These are phyloP conservation scores for Mus spicilegus DNA, from an alignment of 2,113 vertebrate genomes.

Conservation along the genomic window DNA sequence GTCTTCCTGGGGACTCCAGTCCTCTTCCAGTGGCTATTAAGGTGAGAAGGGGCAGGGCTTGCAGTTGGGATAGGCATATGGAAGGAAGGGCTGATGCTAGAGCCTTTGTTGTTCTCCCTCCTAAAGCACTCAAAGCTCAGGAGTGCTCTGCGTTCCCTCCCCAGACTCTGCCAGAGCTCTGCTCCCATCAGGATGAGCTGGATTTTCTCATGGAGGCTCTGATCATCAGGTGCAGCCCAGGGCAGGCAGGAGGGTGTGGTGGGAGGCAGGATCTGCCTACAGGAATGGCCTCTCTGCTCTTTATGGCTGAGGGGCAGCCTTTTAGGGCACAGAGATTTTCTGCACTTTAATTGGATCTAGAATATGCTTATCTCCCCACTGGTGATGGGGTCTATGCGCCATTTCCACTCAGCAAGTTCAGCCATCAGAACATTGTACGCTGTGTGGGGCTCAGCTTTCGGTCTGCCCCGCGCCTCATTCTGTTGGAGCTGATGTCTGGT, in stretches of 20 bases:
- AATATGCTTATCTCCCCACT: conserved; percentile 1
- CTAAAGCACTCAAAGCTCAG: background rate
- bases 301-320: background rate
- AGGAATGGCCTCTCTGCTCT: background rate
- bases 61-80: background rate
- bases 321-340: background rate
- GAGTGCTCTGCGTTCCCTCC: background rate
- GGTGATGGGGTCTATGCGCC: conserved; percentile 69
- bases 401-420: conserved; percentile 91
- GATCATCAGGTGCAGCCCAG: conserved; percentile 91
- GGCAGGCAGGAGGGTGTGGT: background rate
- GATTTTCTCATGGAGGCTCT: conserved; percentile 96
- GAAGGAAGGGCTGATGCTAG: background rate
- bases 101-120: background rate
- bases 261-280: background rate
- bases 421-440: conserved; percentile 92
- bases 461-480: conserved; percentile 93
- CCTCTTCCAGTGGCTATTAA: conserved; percentile 95
- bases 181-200: conserved; percentile 95
- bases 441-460: conserved; percentile 94
- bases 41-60: conserved; percentile 85
- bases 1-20: conserved; percentile 90
- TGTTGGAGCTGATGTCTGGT: conserved; percentile 96
- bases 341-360: background rate
- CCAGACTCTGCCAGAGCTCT: conserved; percentile 96